These are phyloP conservation scores for Heteractis magnifica DNA, from an alignment of 92 coral and sea anemone species.

Conservation along the genomic window DNA sequence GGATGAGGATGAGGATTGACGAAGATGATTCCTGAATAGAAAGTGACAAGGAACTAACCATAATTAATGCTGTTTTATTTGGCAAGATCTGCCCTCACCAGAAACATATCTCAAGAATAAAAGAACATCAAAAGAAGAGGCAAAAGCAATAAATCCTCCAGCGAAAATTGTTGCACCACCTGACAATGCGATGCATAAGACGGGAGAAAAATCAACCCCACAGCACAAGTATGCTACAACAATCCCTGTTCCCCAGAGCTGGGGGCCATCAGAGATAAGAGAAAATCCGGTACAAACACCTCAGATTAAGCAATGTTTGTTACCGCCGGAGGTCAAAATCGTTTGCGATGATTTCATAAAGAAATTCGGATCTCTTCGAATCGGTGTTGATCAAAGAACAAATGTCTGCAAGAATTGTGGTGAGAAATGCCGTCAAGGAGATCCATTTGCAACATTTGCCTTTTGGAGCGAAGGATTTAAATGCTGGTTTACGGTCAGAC, in stretches of 20 bases:
- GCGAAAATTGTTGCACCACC: neutral
- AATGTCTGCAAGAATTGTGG: conserved; percentile 56
- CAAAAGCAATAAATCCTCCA: too few species aligned
- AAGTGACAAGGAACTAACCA: too few species aligned
- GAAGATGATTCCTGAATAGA: too few species aligned
- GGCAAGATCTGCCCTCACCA: conserved; percentile 1
- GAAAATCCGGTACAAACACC: neutral
- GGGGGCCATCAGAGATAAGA: too few species aligned
- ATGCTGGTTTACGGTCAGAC: conserved; percentile 54
- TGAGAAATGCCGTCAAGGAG: conserved; percentile 4
- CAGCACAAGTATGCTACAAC: too few species aligned
- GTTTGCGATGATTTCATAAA: conserved; percentile 52
- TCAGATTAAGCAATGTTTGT: neutral
- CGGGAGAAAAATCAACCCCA: too few species aligned
- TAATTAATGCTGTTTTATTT: neutral
- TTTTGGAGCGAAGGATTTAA: conserved; percentile 50
- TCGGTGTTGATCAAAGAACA: conserved; percentile 11
- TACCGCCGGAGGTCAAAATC: neutral
- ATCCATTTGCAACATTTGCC: conserved; percentile 38
- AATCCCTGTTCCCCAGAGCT: too few species aligned
- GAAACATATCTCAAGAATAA: neutral
- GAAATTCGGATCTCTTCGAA: conserved; percentile 3
- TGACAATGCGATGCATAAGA: too few species aligned
- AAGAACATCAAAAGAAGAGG: neutral
- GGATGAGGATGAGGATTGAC: too few species aligned